Evolutionary conservation across 2,113 vertebrate species (phyloP).

Genomic region (Dascyllus trimaculatus): DNA sequence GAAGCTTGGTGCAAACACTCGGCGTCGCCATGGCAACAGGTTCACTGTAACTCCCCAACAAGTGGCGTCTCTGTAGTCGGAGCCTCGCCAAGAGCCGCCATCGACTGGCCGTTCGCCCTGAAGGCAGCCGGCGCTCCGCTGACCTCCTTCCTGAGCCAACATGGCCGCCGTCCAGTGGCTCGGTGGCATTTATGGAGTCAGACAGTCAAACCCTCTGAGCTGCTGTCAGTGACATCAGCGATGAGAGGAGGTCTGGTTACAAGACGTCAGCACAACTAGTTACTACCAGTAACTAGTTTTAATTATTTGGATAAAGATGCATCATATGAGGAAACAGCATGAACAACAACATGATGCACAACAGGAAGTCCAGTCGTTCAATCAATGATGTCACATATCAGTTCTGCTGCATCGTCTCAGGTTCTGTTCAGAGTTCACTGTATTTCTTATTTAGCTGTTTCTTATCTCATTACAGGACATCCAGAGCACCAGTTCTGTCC

Average conservation of each 20-base stretch:
- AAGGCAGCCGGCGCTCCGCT: constrained; percentile 26
- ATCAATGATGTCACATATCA: too few relatives aligned
- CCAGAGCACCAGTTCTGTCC: too few relatives aligned
- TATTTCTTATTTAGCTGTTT: too few relatives aligned
- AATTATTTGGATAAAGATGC: not conserved
- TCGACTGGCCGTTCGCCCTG: constrained; percentile 3
- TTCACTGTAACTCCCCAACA: constrained; percentile 6
- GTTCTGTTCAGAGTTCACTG: too few relatives aligned
- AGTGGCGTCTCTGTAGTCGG: constrained; percentile 23
- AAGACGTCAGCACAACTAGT: not conserved
- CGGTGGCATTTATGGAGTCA: constrained; percentile 43
- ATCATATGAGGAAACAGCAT: not conserved
- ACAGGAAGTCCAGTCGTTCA: too few relatives aligned
- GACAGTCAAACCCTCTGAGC: constrained; percentile 6
- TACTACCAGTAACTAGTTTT: too few relatives aligned
- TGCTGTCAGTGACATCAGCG: constrained; percentile 25
- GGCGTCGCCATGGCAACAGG: constrained; percentile 24
- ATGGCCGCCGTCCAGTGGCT: constrained; percentile 58
- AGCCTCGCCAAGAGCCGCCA: constrained; percentile 31
- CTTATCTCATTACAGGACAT: too few relatives aligned
- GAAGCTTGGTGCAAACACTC: not conserved
- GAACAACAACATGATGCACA: too few relatives aligned
- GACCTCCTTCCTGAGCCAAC: constrained; percentile 64
- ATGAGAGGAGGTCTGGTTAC: constrained; percentile 9
- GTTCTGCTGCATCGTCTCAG: too few relatives aligned